Conservation (phyloP, 1,140 invertebrate genomes). For the Bombus sibiricus region DNA sequence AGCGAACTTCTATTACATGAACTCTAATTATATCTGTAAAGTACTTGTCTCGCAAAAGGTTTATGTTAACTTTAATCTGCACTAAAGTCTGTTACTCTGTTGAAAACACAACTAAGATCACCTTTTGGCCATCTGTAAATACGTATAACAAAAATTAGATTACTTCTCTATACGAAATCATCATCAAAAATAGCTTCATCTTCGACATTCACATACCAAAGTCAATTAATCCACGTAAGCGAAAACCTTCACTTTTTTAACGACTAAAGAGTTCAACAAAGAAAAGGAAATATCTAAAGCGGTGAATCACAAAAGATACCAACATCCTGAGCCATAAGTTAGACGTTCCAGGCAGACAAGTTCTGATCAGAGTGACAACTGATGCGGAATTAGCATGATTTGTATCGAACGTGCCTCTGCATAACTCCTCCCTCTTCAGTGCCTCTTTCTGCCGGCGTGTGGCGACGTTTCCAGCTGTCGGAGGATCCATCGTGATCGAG, state of each 20-base stretch:
- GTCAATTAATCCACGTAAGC: neutral
- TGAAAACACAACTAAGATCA: neutral
- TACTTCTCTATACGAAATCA: neutral
- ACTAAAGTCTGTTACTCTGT: neutral
- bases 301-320: neutral
- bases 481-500: constrained; percentile 76
- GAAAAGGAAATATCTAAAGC: neutral
- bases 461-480: constrained; percentile 61
- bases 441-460: constrained; percentile 31
- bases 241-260: neutral
- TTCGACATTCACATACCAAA: neutral
- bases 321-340: neutral
- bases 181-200: neutral
- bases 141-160: too few species aligned
- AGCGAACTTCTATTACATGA: neutral
- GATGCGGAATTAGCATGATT: constrained; percentile 75
- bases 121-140: too few species aligned
- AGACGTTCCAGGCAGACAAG: neutral
- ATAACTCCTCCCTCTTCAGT: constrained; percentile 67
- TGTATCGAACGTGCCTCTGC: constrained; percentile 76
- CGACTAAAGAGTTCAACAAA: neutral
- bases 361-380: constrained; percentile 47
- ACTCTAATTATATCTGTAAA: too few species aligned
- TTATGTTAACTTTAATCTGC: neutral
- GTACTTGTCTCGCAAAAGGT: too few species aligned